Conservation (phyloP, 2,113 vertebrate species). For the Oreocharis arfaki region DNA sequence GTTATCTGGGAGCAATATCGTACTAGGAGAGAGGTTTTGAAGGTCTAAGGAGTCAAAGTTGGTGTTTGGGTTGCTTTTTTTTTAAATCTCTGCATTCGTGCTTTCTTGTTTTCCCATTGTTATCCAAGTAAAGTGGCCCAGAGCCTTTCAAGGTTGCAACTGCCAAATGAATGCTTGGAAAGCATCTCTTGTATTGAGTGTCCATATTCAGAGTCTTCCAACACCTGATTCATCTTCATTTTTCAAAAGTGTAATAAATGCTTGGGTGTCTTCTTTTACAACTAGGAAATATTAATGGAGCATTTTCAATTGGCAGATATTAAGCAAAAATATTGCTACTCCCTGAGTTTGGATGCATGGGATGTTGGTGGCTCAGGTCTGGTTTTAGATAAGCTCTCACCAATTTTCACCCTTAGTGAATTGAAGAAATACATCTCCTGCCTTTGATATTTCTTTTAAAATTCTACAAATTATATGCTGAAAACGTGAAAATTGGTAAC, state of each 20-base stretch:
- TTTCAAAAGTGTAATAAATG: neutral
- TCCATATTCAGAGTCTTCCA: neutral
- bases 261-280: neutral
- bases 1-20: neutral
- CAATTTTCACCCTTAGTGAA: neutral
- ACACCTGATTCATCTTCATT: neutral
- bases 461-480: neutral
- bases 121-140: neutral
- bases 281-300: neutral
- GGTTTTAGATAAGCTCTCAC: neutral
- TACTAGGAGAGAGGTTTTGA: neutral
- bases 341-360: neutral
- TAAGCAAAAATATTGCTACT: neutral
- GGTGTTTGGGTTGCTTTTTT: neutral
- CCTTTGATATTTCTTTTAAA: neutral
- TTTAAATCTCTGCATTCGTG: rapidly evolving
- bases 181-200: neutral
- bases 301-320: neutral
- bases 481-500: neutral
- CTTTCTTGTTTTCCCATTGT: neutral
- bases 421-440: neutral
- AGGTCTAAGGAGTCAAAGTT: neutral
- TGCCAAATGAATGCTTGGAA: neutral
- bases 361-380: neutral
- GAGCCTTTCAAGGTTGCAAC: neutral